phyloP scores from a whole-genome alignment of 2,797 vertebrate genomes.

The Pteropus rufus region DNA sequence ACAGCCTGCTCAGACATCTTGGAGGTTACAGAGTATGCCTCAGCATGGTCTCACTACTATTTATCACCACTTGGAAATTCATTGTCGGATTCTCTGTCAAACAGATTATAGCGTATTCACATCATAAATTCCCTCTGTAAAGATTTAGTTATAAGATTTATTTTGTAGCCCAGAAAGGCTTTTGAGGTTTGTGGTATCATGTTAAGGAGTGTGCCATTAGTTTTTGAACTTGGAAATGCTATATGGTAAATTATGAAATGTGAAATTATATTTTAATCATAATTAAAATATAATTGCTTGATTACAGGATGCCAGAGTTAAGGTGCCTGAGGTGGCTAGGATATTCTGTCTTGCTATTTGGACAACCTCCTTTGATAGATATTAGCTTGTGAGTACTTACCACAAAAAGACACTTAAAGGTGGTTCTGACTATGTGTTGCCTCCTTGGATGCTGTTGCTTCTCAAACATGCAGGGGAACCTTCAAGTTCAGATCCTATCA shows the following conservation, averaged over 20 bases:
- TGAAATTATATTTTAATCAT: background rate
- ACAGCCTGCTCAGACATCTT: background rate
- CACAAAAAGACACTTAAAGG: background rate
- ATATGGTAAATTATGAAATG: background rate
- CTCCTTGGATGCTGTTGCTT: background rate
- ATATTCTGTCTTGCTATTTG: background rate
- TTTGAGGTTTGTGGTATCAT: background rate
- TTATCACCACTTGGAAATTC: background rate
- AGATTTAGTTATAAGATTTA: background rate
- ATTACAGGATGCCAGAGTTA: background rate
- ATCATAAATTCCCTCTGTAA: background rate
- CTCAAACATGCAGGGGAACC: background rate
- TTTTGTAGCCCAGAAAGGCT: background rate
- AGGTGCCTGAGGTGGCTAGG: background rate
- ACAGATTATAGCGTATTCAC: background rate
- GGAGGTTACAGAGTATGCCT: background rate
- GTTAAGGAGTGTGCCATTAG: background rate
- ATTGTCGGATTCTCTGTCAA: background rate
- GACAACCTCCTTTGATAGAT: background rate
- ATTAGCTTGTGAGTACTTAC: background rate
- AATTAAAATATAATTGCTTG: too few relatives aligned
- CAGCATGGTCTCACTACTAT: too few relatives aligned
- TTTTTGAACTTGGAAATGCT: background rate
- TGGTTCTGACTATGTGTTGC: background rate
- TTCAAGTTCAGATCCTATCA: background rate